Conservation (phyloP, 2,888 invertebrate genomes). For the Opisthograptis luteolata region DNA sequence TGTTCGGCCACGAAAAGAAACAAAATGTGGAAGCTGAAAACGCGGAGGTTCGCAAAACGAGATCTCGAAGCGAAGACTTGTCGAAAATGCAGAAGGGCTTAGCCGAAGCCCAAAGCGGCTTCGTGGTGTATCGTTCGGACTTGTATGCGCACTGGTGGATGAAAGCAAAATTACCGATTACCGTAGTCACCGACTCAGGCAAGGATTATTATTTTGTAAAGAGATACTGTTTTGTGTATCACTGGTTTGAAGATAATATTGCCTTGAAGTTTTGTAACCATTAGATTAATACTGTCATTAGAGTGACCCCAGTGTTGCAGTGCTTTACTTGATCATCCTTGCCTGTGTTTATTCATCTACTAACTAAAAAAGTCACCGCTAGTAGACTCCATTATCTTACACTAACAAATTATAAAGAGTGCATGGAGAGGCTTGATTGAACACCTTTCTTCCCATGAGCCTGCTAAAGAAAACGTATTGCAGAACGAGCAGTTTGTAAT, state of each 20-base stretch:
- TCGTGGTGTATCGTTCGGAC: constrained; percentile 90
- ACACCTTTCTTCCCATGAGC: constrained; percentile 50
- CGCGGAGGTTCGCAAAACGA: constrained; percentile 60
- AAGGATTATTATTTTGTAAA: constrained; percentile 85
- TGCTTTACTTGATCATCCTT: constrained; percentile 85
- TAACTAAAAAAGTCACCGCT: constrained; percentile 75
- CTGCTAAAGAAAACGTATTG: constrained; percentile 28
- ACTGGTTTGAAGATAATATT: constrained; percentile 81
- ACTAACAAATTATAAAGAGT: constrained; percentile 69
- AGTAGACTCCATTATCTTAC: constrained; percentile 67
- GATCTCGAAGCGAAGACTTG: constrained; percentile 78
- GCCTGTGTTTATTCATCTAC: constrained; percentile 84
- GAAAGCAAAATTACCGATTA: constrained; percentile 91
- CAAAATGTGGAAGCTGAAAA: constrained; percentile 39
- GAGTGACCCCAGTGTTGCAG: constrained; percentile 81
- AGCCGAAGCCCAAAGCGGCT: constrained; percentile 70
- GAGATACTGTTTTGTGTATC: constrained; percentile 82
- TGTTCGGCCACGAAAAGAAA: constrained; percentile 57
- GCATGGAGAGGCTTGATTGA: constrained; percentile 76
- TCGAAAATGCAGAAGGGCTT: constrained; percentile 75
- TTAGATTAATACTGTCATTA: constrained; percentile 79
- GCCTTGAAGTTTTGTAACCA: constrained; percentile 82
- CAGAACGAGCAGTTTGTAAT: constrained; percentile 9
- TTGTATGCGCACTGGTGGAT: constrained; percentile 97
- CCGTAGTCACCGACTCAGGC: constrained; percentile 85